These are phyloP conservation scores for Carposina sasakii DNA, from an alignment of 1,140 invertebrate genomes.

Conservation along the genomic window DNA sequence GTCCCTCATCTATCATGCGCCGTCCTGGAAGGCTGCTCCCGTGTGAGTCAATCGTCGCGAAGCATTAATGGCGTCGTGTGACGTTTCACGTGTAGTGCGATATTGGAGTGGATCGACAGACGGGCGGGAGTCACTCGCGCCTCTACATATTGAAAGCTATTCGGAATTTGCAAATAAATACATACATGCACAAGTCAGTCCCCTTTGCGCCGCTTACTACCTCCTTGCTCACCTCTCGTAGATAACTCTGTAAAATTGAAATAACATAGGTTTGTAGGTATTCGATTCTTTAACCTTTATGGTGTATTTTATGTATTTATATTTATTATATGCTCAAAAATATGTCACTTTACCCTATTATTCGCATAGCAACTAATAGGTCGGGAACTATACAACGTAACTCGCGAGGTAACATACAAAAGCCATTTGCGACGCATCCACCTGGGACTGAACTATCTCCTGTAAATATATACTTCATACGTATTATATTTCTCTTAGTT, in stretches of 20 bases:
- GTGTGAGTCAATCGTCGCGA: slow-evolving; percentile 51
- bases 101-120: slow-evolving; percentile 66
- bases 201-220: slow-evolving; percentile 25
- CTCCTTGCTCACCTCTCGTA: slow-evolving; percentile 51
- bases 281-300: too few relatives aligned
- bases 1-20: slow-evolving; percentile 59
- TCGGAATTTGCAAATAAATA: slow-evolving; percentile 71
- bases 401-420: slow-evolving; percentile 30
- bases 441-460: too few relatives aligned
- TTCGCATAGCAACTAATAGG: not conserved
- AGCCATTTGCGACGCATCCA: slow-evolving; percentile 37
- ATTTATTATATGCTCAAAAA: too few relatives aligned
- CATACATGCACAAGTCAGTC: slow-evolving; percentile 42
- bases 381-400: slow-evolving; percentile 13
- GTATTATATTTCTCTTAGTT: too few relatives aligned
- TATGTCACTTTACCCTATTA: too few relatives aligned
- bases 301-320: too few relatives aligned
- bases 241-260: slow-evolving; percentile 64
- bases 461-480: too few relatives aligned
- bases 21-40: slow-evolving; percentile 28
- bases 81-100: slow-evolving; percentile 49
- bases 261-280: too few relatives aligned
- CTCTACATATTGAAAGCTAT: slow-evolving; percentile 70
- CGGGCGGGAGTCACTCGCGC: slow-evolving; percentile 53
- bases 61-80: slow-evolving; percentile 49